Evolutionary conservation across 92 coral and sea anemone genomes (phyloP).

Genomic region (Porites lobata): DNA sequence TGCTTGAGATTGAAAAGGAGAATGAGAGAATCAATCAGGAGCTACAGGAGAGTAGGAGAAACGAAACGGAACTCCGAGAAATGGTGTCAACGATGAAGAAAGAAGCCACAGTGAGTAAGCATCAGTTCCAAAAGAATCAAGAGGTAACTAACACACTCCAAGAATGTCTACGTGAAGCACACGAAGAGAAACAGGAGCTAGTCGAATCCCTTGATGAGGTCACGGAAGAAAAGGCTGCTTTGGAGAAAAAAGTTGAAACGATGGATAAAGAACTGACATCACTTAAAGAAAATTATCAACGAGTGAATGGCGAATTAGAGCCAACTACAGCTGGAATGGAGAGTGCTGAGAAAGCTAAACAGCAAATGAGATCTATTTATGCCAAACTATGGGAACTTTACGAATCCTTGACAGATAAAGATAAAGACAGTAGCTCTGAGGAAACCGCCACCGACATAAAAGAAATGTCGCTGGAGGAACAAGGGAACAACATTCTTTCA

Average conservation of each 20-base stretch:
- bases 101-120: slow-evolving; percentile 70
- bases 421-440: slow-evolving; percentile 47
- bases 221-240: slow-evolving; percentile 73
- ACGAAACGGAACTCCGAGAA: slow-evolving; percentile 70
- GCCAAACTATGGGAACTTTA: slow-evolving; percentile 55
- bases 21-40: slow-evolving; percentile 74
- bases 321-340: slow-evolving; percentile 39
- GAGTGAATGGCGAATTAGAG: slow-evolving; percentile 24
- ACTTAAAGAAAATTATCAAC: slow-evolving; percentile 35
- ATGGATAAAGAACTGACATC: slow-evolving; percentile 60
- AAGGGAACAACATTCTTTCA: slow-evolving; percentile 5
- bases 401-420: slow-evolving; percentile 45
- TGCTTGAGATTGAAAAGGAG: slow-evolving; percentile 78
- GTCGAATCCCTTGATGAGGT: slow-evolving; percentile 85
- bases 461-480: slow-evolving; percentile 28
- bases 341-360: slow-evolving; percentile 9
- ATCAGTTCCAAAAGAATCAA: slow-evolving; percentile 76
- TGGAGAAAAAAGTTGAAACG: slow-evolving; percentile 56
- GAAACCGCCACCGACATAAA: neutral
- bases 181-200: slow-evolving; percentile 87
- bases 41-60: slow-evolving; percentile 75
- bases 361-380: slow-evolving; percentile 25
- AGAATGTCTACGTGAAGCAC: slow-evolving; percentile 85
- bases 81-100: slow-evolving; percentile 70
- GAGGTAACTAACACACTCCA: slow-evolving; percentile 83